Evolutionary conservation across 2,888 invertebrate genomes (phyloP), one percentile per base, ranked within the genome.

Genomic region (Cryptops parisi): DNA sequence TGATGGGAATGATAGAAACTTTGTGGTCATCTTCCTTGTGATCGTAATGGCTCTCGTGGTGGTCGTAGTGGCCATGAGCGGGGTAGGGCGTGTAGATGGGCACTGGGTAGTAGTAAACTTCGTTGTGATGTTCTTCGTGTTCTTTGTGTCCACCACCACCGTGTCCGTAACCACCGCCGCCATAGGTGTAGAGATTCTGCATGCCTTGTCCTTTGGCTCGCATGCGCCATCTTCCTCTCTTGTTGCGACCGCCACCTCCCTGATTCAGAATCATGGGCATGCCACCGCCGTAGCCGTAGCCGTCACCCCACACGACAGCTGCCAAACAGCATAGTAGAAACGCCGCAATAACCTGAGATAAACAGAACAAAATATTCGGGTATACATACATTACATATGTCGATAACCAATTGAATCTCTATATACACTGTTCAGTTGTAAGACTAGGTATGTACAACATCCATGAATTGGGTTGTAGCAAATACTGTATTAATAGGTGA

Each of bases 141-240:
- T n/a, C 25, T 6, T 17, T 26, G 25, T 47, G 26, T 19, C 47
- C 47, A 25, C 45, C 45, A n/a, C 45, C 45, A 23, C 45, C 21
- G 3, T 12, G 5, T 5, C 41, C 41, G 41, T 41, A 41, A 12
- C 45, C 45, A 22, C 45, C 45, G 4, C 23, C 23, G 22, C 45
- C 45, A 23, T 45, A 45, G 15, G 33, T 33, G 33, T 33, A 33
- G 33, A 33, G 33, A 15, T 33, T 33, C 15, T 33, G 33, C 33
- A 33, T 33, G 33, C 33, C 33, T 15, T 33, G 6, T 15, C 33
- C 33, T 15, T 33, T 33, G 33, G 33, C 33, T 15, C 15, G 6
- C 33, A 33, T 33, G 9, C 15, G 6, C 33, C 33, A 33, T 33
- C 15, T 33, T 6, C 33, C 33, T n/a, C n/a, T n/a, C n/a, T n/a